phyloP scores from a whole-genome alignment of 1,140 invertebrate species.

The Ectropis grisescens region DNA sequence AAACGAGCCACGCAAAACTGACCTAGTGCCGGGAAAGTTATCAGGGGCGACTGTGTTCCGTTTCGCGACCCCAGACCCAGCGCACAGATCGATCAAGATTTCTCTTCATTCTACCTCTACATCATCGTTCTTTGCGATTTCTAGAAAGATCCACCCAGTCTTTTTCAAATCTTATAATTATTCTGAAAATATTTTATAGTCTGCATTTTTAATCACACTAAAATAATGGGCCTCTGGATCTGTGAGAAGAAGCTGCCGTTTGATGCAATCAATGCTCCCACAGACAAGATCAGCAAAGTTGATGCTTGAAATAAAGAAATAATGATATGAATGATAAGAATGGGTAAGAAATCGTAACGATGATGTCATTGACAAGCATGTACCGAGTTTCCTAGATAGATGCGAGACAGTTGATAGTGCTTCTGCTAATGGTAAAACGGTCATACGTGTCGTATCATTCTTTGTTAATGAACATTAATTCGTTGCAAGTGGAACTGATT shows the following conservation, averaged over 20 bases:
- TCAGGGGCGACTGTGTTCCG: constrained; percentile 51
- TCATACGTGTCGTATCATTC: constrained; percentile 26
- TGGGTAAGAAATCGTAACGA: constrained; percentile 22
- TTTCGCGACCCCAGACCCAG: constrained; percentile 24
- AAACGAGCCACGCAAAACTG: constrained; percentile 59
- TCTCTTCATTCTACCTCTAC: too few relatives aligned
- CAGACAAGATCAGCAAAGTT: too few relatives aligned
- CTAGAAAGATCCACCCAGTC: too few relatives aligned
- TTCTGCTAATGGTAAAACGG: constrained; percentile 16
- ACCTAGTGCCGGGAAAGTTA: constrained; percentile 65
- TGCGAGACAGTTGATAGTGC: constrained; percentile 13
- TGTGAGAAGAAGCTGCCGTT: too few relatives aligned
- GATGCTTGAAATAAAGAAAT: too few relatives aligned
- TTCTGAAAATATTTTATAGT: too few relatives aligned
- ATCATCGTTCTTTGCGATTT: too few relatives aligned
- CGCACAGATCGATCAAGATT: constrained; percentile 11
- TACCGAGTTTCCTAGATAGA: constrained; percentile 24
- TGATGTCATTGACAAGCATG: constrained; percentile 46
- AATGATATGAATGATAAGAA: too few relatives aligned
- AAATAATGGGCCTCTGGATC: too few relatives aligned
- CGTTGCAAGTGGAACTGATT: constrained; percentile 65
- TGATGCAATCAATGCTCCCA: too few relatives aligned
- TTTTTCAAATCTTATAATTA: too few relatives aligned
- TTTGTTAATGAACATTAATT: constrained; percentile 58
- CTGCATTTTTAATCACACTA: too few relatives aligned